Conservation (phyloP, 2,888 invertebrate species). For the Agrilus cyanescens region DNA sequence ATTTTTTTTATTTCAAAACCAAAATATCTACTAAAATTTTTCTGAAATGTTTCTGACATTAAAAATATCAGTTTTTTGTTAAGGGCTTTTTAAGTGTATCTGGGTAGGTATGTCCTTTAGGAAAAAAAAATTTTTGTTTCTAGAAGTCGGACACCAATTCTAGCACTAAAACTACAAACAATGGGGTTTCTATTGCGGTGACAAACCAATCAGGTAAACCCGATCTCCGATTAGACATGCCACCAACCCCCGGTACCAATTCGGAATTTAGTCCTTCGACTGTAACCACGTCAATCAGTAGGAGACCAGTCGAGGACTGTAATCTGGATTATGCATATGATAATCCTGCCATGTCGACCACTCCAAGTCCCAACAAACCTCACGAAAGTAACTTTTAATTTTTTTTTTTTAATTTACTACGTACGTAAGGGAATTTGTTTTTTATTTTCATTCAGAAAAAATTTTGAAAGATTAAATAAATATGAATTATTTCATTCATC, state of each 20-base stretch:
- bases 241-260: conserved; percentile 14
- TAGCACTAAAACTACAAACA: conserved; percentile 12
- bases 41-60: no score
- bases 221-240: conserved; percentile 19
- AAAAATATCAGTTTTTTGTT: no score
- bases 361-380: conserved; percentile 40
- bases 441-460: no score
- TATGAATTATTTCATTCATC: no score
- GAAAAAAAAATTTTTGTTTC: conserved; percentile 2
- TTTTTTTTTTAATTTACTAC: not conserved
- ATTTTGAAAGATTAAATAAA: no score
- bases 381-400: conserved; percentile 16
- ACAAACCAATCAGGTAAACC: conserved; percentile 10
- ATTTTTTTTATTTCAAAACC: no score
- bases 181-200: conserved; percentile 7
- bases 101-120: not conserved
- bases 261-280: conserved; percentile 39
- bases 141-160: conserved; percentile 15
- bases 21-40: no score
- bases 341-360: conserved; percentile 63
- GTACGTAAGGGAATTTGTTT: no score
- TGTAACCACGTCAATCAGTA: conserved; percentile 56
- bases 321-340: conserved; percentile 69
- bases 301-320: conserved; percentile 66
- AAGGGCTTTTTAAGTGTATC: no score